Percentiles rank a stretch among this genome's conserved stretches.
These are phyloP conservation scores for Cygnus olor DNA, from an alignment of 2,797 vertebrate species.

Conservation along the genomic window DNA sequence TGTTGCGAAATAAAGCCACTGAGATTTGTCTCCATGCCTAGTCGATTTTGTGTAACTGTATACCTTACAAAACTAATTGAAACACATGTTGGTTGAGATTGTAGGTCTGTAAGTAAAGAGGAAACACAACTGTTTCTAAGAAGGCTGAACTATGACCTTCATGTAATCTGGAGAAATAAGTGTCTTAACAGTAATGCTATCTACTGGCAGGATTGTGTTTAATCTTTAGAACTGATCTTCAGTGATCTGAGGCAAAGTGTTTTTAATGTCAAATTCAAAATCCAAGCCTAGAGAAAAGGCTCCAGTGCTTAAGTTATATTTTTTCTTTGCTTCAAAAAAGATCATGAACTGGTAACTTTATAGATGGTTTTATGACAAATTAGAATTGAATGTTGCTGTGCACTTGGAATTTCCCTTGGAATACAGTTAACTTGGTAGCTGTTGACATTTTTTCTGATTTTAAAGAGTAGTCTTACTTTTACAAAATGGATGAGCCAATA, in stretches of 20 bases:
- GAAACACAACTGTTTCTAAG: conserved; percentile 28
- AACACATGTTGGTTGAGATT: background rate
- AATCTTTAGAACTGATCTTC: background rate
- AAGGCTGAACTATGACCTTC: background rate
- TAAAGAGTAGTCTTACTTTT: background rate
- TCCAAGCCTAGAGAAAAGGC: background rate
- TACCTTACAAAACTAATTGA: background rate
- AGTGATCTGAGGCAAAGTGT: background rate
- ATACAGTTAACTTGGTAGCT: background rate
- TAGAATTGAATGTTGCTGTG: background rate
- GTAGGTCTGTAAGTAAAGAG: conserved; percentile 1
- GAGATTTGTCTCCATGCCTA: background rate
- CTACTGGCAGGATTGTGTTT: background rate
- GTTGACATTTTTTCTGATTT: background rate
- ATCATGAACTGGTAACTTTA: background rate
- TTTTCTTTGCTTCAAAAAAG: background rate
- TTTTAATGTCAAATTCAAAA: background rate
- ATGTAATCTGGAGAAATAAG: background rate
- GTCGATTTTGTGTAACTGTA: background rate
- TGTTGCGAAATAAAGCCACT: background rate
- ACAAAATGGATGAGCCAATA: background rate
- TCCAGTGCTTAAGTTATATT: background rate
- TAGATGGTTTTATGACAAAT: background rate
- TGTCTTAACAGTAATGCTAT: background rate
- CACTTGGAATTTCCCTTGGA: background rate